Evolutionary conservation across 2,797 vertebrate species (phyloP), one percentile per base, ranked within the genome.

Genomic region (Lagorchestes hirsutus): DNA sequence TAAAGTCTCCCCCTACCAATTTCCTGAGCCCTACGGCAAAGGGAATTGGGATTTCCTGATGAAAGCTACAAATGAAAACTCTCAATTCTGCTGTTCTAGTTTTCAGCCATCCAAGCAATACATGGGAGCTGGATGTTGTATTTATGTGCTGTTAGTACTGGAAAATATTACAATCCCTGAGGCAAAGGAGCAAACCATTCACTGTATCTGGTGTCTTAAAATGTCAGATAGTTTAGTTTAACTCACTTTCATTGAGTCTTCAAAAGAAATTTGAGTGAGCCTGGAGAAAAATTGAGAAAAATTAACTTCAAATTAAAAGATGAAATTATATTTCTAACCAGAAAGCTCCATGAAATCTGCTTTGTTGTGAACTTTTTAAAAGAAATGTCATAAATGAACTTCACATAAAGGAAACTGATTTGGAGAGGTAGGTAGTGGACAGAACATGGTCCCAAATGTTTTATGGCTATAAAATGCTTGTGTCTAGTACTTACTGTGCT

Each of bases 1-100:
- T 90, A 91, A 90, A 56, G 27, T 34, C 57, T 92, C 93, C 96
- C 94, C 54, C 87, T 96, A 94, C n/a, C 91, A 93, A 93, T 97
- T 98, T 97, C 67, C 54, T 8, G 5, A 95, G 55, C 22, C 5
- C 24, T 29, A 14, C 93, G 56, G 91, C 96, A 91, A 95, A 22
- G 55, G n/a, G 50, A 95, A 93, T 93, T 95, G 52, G 90, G 67
- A 67, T 93, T 97, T 97, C 14, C 93, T 55, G 27, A 67, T 90
- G 92, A 91, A 74, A 96, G 94, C 67, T 92, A 96, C 0, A 13
- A 59, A 90, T 40, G 50, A 90, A 58, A 87, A 28, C 27, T 54
- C 11, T 28, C 93, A 92, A 5, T 67, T 92, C 97, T 82, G 46
- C 29, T 12, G 28, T 40, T 90, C 74, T 27, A 27, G 22, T 87